Conservation (phyloP, 2,888 invertebrate genomes). For the Chaetogeoica ovagalla region DNA sequence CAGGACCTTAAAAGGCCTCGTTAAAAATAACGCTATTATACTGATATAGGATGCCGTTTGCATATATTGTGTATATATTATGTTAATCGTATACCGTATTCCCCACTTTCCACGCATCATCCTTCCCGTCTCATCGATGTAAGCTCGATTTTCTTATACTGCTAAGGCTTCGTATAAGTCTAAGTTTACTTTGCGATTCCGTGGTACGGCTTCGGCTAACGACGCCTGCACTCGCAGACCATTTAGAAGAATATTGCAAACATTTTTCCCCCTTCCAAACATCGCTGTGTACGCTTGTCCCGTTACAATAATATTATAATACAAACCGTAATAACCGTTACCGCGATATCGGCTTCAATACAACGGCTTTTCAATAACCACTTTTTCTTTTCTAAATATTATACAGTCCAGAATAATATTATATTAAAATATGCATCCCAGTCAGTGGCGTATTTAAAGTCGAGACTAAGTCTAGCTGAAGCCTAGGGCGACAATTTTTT, state of each 20-base stretch:
- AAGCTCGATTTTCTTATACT: slow-evolving; percentile 28
- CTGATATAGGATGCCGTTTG: slow-evolving; percentile 6
- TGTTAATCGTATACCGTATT: background rate
- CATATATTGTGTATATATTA: background rate
- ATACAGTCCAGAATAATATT: too few relatives aligned
- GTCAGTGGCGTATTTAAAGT: too few relatives aligned
- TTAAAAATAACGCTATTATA: slow-evolving; percentile 6
- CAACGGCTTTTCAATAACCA: too few relatives aligned
- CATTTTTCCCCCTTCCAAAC: slow-evolving; percentile 24
- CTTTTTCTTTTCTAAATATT: too few relatives aligned
- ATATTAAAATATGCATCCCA: too few relatives aligned
- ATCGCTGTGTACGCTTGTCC: background rate
- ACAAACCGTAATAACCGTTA: background rate
- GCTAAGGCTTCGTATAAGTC: slow-evolving; percentile 49
- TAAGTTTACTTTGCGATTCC: slow-evolving; percentile 52
- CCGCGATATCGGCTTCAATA: too few relatives aligned
- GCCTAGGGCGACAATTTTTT: too few relatives aligned
- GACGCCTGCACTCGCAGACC: slow-evolving; percentile 6
- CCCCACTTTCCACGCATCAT: too few relatives aligned
- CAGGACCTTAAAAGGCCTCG: slow-evolving; percentile 23
- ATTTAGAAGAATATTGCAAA: slow-evolving; percentile 19
- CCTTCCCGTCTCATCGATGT: background rate
- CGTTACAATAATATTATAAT: background rate
- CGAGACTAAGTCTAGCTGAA: too few relatives aligned
- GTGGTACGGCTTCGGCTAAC: slow-evolving; percentile 44